These are phyloP conservation scores for Drosophila hamatofila DNA, from an alignment of 2,888 invertebrate species.

Conservation along the genomic window DNA sequence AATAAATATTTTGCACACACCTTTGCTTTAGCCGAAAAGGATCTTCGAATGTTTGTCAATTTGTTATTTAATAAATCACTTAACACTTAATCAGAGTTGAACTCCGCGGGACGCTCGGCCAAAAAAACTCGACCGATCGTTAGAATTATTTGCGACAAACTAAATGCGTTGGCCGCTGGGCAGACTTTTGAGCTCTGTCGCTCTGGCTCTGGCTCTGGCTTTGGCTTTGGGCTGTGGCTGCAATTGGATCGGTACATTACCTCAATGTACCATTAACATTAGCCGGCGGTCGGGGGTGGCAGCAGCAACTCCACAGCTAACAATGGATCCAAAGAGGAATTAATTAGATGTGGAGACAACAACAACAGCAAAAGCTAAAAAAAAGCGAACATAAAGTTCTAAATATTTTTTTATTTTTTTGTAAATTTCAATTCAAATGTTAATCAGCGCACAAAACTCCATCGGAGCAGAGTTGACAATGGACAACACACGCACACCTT, in stretches of 20 bases:
- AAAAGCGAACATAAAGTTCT: constrained; percentile 43
- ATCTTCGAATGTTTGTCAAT: constrained; percentile 13
- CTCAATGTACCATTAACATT: constrained; percentile 70
- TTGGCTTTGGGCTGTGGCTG: constrained; percentile 44
- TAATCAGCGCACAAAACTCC: constrained; percentile 71
- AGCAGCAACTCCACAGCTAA: constrained; percentile 68
- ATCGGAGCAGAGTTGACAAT: constrained; percentile 67
- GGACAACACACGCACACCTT: constrained; percentile 23
- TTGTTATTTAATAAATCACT: constrained; percentile 14
- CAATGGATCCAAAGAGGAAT: constrained; percentile 75
- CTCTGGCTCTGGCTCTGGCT: constrained; percentile 15
- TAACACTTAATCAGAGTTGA: constrained; percentile 46
- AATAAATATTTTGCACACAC: not conserved
- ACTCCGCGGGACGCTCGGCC: constrained; percentile 35
- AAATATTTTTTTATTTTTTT: constrained; percentile 36
- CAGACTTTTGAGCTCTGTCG: constrained; percentile 42
- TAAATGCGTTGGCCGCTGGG: constrained; percentile 64
- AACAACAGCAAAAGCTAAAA: constrained; percentile 37
- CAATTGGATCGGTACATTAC: constrained; percentile 61
- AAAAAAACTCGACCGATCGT: constrained; percentile 80
- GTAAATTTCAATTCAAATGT: constrained; percentile 78
- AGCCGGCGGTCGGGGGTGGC: constrained; percentile 47
- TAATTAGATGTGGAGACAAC: constrained; percentile 82
- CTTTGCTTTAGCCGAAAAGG: constrained; percentile 17
- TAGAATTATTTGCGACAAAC: constrained; percentile 83